Conservation (phyloP, 2,113 vertebrate genomes). For the Oreamnos americanus region DNA sequence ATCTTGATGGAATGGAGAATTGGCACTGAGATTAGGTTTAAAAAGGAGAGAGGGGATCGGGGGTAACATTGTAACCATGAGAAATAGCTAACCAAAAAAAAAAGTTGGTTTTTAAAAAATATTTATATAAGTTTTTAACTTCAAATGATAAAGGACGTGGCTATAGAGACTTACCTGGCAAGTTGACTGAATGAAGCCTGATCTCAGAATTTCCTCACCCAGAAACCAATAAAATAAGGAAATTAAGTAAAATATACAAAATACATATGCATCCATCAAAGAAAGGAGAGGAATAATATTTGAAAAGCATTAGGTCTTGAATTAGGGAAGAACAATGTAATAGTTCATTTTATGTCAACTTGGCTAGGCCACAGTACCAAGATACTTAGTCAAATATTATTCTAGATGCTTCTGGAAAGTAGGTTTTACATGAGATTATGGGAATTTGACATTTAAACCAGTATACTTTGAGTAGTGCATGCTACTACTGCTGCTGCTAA, state of each 20-base stretch:
- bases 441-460: background rate
- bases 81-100: background rate
- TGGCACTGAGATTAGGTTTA: background rate
- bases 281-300: background rate
- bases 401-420: background rate
- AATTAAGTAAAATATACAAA: background rate
- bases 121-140: background rate
- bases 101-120: background rate
- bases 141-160: background rate
- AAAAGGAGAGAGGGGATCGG: background rate
- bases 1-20: background rate
- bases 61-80: background rate
- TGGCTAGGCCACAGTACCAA: background rate
- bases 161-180: background rate
- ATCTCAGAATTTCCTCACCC: background rate
- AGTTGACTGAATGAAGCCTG: background rate
- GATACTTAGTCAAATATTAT: background rate
- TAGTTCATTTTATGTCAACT: background rate
- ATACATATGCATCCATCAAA: background rate
- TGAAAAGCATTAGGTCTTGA: background rate
- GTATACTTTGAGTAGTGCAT: background rate
- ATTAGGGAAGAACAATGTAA: background rate
- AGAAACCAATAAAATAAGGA: background rate
- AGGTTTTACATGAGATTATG: background rate
- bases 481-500: too few relatives aligned